A percentile compares a stretch with the other conserved stretches of the same genome.
These are phyloP conservation scores for Trichomalopsis sarcophagae DNA, from an alignment of 1,140 invertebrate genomes.

Conservation along the genomic window DNA sequence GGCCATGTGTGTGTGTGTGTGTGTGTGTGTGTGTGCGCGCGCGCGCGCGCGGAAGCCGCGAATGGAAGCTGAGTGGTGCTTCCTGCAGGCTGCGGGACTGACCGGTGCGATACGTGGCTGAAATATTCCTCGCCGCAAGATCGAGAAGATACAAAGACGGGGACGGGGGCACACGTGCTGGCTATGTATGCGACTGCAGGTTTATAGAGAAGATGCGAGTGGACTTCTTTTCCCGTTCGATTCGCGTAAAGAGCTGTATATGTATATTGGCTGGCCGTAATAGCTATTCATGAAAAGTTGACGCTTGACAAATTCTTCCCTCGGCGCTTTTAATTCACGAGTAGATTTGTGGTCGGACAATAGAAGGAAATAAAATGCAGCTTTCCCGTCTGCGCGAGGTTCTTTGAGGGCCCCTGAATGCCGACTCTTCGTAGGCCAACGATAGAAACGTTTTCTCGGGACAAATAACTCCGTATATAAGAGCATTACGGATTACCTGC, in stretches of 20 bases:
- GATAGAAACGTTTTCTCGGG: constrained; percentile 48
- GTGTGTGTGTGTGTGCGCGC: background rate
- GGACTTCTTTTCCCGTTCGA: background rate
- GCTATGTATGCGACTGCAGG: background rate
- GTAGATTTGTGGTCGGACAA: constrained; percentile 29
- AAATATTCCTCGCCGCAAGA: background rate
- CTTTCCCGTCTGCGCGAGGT: constrained; percentile 32
- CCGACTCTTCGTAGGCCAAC: constrained; percentile 38
- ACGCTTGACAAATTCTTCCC: background rate
- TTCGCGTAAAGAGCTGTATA: too few species aligned
- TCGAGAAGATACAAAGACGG: background rate
- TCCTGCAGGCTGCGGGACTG: background rate
- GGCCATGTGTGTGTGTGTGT: too few species aligned
- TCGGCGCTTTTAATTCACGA: constrained; percentile 39
- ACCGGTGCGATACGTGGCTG: background rate
- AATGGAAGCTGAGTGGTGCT: constrained; percentile 60
- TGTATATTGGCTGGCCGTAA: too few species aligned
- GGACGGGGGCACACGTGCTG: background rate
- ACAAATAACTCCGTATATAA: constrained; percentile 42
- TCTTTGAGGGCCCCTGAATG: constrained; percentile 38
- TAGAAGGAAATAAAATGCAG: constrained; percentile 45
- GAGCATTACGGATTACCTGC: constrained; percentile 43
- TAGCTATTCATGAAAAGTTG: background rate
- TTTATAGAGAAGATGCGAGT: background rate
- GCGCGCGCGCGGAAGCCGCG: background rate